phyloP scores from a whole-genome alignment of 1,140 invertebrate genomes.

The Agraylea sexmaculata region DNA sequence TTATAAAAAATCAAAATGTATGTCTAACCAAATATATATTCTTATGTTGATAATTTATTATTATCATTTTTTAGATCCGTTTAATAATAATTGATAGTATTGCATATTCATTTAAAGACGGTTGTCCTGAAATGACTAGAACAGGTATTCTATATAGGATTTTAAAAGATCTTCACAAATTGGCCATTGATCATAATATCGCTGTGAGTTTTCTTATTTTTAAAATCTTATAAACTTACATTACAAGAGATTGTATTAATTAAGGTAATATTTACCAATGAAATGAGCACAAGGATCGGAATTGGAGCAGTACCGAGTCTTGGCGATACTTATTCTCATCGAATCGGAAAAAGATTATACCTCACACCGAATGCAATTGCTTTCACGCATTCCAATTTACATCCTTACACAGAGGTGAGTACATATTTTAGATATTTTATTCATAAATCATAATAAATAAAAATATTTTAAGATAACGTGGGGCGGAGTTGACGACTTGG shows the following conservation, averaged over 20 bases:
- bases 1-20: constrained; percentile 12
- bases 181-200: constrained; percentile 30
- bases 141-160: constrained; percentile 33
- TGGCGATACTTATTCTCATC: constrained; percentile 38
- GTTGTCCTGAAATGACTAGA: constrained; percentile 27
- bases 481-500: too few species aligned
- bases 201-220: constrained; percentile 25
- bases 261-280: constrained; percentile 41
- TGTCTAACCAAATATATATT: background rate
- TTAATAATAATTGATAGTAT: constrained; percentile 37
- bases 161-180: constrained; percentile 29
- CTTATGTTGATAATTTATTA: background rate
- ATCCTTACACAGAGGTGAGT: too few species aligned
- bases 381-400: too few species aligned
- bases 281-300: constrained; percentile 39
- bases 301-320: constrained; percentile 28
- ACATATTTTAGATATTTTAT: too few species aligned
- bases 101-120: constrained; percentile 35
- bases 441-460: too few species aligned
- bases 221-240: background rate
- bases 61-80: constrained; percentile 27
- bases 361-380: constrained; percentile 23
- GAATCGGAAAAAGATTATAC: constrained; percentile 29
- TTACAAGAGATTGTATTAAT: constrained; percentile 9
- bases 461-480: too few species aligned